phyloP scores from a whole-genome alignment of 2,797 vertebrate species.

The Siniperca obscura region DNA sequence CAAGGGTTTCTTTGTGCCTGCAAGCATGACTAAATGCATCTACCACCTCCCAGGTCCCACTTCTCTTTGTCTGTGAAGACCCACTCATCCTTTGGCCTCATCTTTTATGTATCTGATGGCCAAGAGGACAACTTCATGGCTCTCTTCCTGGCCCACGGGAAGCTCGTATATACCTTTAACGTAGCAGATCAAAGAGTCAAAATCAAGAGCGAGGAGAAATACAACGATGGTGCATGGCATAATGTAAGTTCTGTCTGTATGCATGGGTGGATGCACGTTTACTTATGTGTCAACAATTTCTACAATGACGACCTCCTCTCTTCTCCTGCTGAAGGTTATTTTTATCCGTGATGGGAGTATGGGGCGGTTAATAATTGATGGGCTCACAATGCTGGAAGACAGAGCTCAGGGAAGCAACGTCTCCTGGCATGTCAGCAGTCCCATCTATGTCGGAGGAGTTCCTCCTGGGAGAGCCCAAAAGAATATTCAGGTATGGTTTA shows the following conservation, averaged over 20 bases:
- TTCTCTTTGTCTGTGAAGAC: conserved; percentile 94
- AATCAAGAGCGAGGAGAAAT: conserved; percentile 90
- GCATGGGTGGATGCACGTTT: not conserved
- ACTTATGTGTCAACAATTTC: conserved; percentile 3
- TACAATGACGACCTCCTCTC: conserved; percentile 22
- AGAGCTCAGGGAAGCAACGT: conserved; percentile 64
- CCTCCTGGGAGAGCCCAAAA: conserved; percentile 89
- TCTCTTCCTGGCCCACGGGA: conserved; percentile 90
- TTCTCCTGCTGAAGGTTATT: conserved; percentile 85
- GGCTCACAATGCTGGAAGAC: conserved; percentile 88
- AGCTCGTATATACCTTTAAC: conserved; percentile 91
- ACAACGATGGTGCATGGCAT: conserved; percentile 93
- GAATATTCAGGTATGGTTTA: conserved; percentile 90
- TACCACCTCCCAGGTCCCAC: conserved; percentile 85
- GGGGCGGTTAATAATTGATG: conserved; percentile 91
- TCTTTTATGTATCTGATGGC: conserved; percentile 91
- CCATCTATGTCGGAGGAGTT: conserved; percentile 92
- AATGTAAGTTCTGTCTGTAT: conserved; percentile 84
- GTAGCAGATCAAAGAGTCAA: conserved; percentile 87
- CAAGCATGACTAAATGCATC: conserved; percentile 21
- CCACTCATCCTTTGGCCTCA: conserved; percentile 90
- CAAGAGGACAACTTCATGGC: conserved; percentile 91
- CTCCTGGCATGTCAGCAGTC: conserved; percentile 86
- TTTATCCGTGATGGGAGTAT: conserved; percentile 87
- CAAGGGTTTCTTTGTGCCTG: conserved; percentile 21